These are phyloP conservation scores for Anaspis maculata DNA, from an alignment of 2,888 invertebrate species.

Conservation along the genomic window DNA sequence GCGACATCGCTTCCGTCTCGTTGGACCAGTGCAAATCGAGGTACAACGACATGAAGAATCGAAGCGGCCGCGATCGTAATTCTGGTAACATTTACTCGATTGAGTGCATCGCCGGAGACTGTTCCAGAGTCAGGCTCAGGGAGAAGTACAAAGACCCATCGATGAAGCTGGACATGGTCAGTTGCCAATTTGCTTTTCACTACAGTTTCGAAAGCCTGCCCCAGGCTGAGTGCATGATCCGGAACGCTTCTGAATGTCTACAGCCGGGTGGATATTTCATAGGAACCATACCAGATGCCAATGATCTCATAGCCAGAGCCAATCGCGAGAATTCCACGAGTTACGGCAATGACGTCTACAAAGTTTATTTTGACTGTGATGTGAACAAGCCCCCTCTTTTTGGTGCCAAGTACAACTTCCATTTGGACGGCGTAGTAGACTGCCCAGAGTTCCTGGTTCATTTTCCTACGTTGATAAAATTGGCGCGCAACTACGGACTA, in stretches of 20 bases:
- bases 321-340: slow-evolving; percentile 48
- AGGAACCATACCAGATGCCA: slow-evolving; percentile 91
- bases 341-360: slow-evolving; percentile 75
- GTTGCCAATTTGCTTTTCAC: slow-evolving; percentile 98
- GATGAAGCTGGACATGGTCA: slow-evolving; percentile 78
- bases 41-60: slow-evolving; percentile 59
- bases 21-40: slow-evolving; percentile 83
- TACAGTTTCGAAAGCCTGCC: slow-evolving; percentile 86
- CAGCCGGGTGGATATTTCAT: slow-evolving; percentile 90
- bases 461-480: slow-evolving; percentile 72
- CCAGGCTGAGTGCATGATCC: slow-evolving; percentile 87
- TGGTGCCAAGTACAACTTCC: slow-evolving; percentile 93
- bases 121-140: slow-evolving; percentile 73
- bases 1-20: slow-evolving; percentile 89
- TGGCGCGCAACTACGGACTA: slow-evolving; percentile 64
- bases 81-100: slow-evolving; percentile 58
- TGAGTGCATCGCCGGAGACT: slow-evolving; percentile 88
- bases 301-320: slow-evolving; percentile 76
- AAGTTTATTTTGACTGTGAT: slow-evolving; percentile 63
- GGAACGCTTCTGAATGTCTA: slow-evolving; percentile 85
- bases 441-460: slow-evolving; percentile 98
- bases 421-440: slow-evolving; percentile 91
- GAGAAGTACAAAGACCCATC: slow-evolving; percentile 71
- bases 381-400: slow-evolving; percentile 70
- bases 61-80: slow-evolving; percentile 27